Evolutionary conservation across 2,797 vertebrate species (phyloP).

Genomic region (Lagocephalus sceleratus): DNA sequence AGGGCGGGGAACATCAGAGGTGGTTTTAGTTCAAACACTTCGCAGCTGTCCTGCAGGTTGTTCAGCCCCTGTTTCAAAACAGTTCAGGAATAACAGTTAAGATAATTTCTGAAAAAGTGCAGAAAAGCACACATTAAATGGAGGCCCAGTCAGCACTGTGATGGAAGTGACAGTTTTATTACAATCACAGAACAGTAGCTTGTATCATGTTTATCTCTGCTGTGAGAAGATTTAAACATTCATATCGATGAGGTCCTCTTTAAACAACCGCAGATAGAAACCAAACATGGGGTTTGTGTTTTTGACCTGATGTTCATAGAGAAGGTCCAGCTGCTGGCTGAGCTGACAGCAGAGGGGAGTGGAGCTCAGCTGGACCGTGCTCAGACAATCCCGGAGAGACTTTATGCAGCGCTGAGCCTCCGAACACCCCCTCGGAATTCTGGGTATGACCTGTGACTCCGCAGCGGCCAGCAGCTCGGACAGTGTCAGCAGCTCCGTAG

Average conservation of each 20-base stretch:
- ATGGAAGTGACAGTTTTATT: too few species aligned
- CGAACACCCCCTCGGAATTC: slow-evolving; percentile 36
- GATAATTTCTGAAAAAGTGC: not conserved
- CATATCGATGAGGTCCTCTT: too few species aligned
- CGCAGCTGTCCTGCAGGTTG: slow-evolving; percentile 34
- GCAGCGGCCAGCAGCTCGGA: slow-evolving; percentile 71
- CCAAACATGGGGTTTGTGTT: not conserved
- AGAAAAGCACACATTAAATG: too few species aligned
- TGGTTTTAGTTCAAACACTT: slow-evolving; percentile 33
- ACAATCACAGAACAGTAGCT: too few species aligned
- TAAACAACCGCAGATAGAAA: too few species aligned
- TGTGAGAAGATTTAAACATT: not conserved
- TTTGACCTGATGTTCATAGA: slow-evolving; percentile 78
- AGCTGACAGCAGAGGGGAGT: slow-evolving; percentile 66
- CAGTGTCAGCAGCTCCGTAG: slow-evolving; percentile 75
- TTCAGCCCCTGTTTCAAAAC: slow-evolving; percentile 19
- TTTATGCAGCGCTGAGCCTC: slow-evolving; percentile 71
- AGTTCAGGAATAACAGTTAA: not conserved
- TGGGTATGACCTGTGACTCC: slow-evolving; percentile 52
- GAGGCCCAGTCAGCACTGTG: too few species aligned
- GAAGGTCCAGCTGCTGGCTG: slow-evolving; percentile 65
- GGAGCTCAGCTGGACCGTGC: slow-evolving; percentile 56
- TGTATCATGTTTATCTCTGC: too few species aligned
- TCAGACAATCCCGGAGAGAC: slow-evolving; percentile 70
- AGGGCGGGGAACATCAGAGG: slow-evolving; percentile 29